Conservation (phyloP, 2,888 invertebrate species). For the Zygothrica quintamaculata region DNA sequence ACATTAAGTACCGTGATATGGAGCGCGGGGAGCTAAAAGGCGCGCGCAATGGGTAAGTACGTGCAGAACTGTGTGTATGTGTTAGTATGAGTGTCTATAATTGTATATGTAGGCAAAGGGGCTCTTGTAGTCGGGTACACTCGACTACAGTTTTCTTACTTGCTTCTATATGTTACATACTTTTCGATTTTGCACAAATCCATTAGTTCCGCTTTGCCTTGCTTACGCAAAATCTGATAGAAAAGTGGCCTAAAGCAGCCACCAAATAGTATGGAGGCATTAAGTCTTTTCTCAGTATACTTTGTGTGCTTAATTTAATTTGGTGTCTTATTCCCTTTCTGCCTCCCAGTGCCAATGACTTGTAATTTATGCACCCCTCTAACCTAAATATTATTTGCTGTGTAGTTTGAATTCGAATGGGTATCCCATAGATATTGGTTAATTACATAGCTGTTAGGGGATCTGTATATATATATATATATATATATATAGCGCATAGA, state of each 20-base stretch:
- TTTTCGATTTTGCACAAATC: no score
- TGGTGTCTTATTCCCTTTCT: slow-evolving; percentile 14
- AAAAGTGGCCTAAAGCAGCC: slow-evolving; percentile 63
- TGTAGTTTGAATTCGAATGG: slow-evolving; percentile 48
- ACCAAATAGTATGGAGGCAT: neutral
- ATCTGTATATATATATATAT: no score
- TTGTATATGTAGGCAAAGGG: no score
- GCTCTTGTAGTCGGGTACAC: no score
- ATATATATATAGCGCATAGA: slow-evolving; percentile 47
- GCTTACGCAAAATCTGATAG: slow-evolving; percentile 71
- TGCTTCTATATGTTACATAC: no score
- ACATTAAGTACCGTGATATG: no score
- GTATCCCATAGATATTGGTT: slow-evolving; percentile 62
- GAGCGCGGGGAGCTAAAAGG: no score
- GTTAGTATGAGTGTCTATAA: no score
- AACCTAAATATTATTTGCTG: slow-evolving; percentile 1
- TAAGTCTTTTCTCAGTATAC: slow-evolving; percentile 37
- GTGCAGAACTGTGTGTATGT: no score
- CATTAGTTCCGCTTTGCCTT: slow-evolving; percentile 42
- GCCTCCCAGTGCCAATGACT: slow-evolving; percentile 35
- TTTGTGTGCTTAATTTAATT: slow-evolving; percentile 54
- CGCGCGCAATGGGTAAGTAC: no score
- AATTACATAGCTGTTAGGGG: slow-evolving; percentile 61
- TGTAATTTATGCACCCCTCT: slow-evolving; percentile 67
- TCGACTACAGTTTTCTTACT: no score